A percentile compares a stretch with the other conserved stretches of the same genome.
Evolutionary conservation across 2,888 invertebrate species (phyloP).

Genomic region (Kuschelorhynchus macadamiae): DNA sequence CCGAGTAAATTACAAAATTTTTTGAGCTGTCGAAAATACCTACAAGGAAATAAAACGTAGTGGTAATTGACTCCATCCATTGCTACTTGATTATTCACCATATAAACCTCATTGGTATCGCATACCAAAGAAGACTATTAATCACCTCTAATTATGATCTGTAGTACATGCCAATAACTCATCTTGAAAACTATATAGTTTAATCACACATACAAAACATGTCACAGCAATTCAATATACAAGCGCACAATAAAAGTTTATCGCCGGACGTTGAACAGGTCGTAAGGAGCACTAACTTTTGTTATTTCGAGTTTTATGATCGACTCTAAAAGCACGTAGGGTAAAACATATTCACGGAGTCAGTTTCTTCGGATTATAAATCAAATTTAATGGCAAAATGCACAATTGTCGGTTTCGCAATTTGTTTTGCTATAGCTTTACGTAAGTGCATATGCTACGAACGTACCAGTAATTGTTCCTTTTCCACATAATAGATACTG

Average conservation of each 20-base stretch:
- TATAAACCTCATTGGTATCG: no score
- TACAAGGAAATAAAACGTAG: no score
- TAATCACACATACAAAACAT: constrained; percentile 17
- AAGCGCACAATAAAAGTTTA: constrained; percentile 36
- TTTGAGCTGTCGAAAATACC: no score
- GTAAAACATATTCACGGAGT: constrained; percentile 28
- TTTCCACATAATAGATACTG: no score
- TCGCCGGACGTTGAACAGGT: constrained; percentile 37
- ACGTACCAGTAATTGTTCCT: no score
- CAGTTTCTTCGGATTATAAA: constrained; percentile 36
- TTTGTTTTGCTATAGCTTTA: no score
- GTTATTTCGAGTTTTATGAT: constrained; percentile 40
- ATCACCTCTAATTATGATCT: background rate
- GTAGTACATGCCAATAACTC: constrained; percentile 4
- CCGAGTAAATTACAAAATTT: no score
- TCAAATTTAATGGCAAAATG: constrained; percentile 38
- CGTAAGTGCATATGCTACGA: no score
- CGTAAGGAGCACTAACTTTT: constrained; percentile 37
- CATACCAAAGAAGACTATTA: background rate
- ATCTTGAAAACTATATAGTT: constrained; percentile 14
- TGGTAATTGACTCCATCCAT: no score
- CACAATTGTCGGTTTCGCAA: constrained; percentile 38
- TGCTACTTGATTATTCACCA: no score
- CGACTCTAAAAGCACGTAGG: constrained; percentile 38
- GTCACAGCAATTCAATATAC: constrained; percentile 35